Conservation (phyloP, 1,140 invertebrate genomes). For the Pemphigus obesinymphae region DNA sequence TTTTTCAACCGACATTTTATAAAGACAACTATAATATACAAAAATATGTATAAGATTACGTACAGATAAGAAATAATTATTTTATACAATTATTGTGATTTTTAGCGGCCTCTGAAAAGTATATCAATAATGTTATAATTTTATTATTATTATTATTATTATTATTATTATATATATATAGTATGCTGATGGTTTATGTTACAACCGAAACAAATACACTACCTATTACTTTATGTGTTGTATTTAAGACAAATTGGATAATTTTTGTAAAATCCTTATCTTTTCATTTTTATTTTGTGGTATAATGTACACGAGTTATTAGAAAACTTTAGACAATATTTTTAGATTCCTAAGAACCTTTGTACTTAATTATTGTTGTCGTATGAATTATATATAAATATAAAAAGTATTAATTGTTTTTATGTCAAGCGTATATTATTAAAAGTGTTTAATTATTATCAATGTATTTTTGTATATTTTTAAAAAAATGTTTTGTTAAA, state of each 20-base stretch:
- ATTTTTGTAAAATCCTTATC: not conserved
- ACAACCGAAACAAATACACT: not conserved
- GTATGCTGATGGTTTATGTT: not conserved
- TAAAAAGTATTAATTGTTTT: constrained; percentile 30
- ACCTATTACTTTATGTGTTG: not conserved
- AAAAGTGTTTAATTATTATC: constrained; percentile 10
- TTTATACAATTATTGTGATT: constrained; percentile 11
- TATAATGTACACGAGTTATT: constrained; percentile 9
- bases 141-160: not conserved
- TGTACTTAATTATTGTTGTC: constrained; percentile 35
- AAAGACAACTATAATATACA: not conserved
- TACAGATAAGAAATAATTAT: not conserved
- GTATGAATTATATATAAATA: constrained; percentile 34
- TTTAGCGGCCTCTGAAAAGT: not conserved
- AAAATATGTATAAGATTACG: not conserved
- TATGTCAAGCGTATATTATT: constrained; percentile 12
- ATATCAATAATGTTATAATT: not conserved
- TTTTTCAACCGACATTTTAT: not conserved
- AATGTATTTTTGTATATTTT: not conserved
- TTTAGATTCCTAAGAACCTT: constrained; percentile 29
- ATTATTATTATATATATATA: too few relatives aligned
- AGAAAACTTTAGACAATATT: constrained; percentile 37
- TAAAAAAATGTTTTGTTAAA: not conserved
- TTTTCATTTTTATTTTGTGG: not conserved
- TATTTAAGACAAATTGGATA: not conserved